Base-by-base conservation (phyloP, 2,888 invertebrate species). In the Cataglyphis rosenhaueri region DNA sequence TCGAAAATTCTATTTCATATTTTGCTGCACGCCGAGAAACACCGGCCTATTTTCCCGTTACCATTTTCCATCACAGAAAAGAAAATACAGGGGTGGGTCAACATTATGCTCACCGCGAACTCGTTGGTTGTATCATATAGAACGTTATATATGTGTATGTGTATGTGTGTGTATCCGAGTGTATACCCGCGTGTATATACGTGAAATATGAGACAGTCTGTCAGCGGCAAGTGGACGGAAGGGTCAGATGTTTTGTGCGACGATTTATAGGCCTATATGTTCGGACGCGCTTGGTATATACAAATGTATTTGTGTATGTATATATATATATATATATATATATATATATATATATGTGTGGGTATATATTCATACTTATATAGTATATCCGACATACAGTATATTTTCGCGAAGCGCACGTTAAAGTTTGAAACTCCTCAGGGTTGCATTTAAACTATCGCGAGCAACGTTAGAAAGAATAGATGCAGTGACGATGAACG, bases 161-260 rank as follows among this genome's bases (percentile, higher is more conserved):
- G 9, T 55, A 18, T 70, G 55, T 8, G n/a, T 21, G 32, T 41
- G 25, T 18, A 21, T 4, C 21, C n/a, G 44, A n/a, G 35, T 8
- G 6, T n/a, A 38, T 38, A n/a, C 18, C 9, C 38, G 15, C 15
- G 44, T 29, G 48, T 48, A 48, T 66, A 38, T 65, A 29, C 38
- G 15, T 6, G 65, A 55, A 76, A 55, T 29, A 41, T 66, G 76
- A 41, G 76, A 76, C 41, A 76, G 66, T 55, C 41, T 76, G 66
- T 66, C 44, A 41, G 41, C 41, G 9, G 41, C 41, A 66, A 66
- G 57, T 76, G 41, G 66, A 76, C 66, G 66, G 55, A 66, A 76
- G 55, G 55, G 38, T 76, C 76, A 76, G 38, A 76, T 65, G 65
- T 76, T 76, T 76, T 76, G 57, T 57, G n/a, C 55, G n/a, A 25